phyloP scores from a whole-genome alignment of 1,140 invertebrate species.

The Stegodyphus mimosarum region DNA sequence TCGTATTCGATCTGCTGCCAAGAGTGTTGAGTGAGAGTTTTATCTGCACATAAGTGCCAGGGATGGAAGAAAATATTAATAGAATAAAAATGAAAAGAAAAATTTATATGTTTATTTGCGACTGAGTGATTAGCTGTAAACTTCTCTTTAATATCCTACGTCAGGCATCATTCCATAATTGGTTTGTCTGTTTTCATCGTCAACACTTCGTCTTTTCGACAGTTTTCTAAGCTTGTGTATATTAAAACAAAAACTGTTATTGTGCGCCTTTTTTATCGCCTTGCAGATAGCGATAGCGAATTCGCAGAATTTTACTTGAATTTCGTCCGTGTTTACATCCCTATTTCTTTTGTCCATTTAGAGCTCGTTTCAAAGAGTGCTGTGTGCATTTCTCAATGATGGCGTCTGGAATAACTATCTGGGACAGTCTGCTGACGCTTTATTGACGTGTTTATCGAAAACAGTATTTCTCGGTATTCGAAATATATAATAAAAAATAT shows the following conservation, averaged over 20 bases:
- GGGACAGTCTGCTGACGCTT: neutral
- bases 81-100: neutral
- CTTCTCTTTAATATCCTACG: constrained; percentile 18
- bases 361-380: constrained; percentile 6
- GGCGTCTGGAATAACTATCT: constrained; percentile 17
- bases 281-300: constrained; percentile 16
- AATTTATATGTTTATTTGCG: constrained; percentile 20
- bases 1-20: constrained; percentile 12
- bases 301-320: constrained; percentile 31
- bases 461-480: too few species aligned
- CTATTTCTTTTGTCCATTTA: constrained; percentile 17
- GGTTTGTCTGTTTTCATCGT: neutral
- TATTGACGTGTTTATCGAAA: neutral
- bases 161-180: constrained; percentile 19
- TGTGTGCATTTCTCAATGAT: neutral
- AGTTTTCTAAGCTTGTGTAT: neutral
- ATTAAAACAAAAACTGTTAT: neutral
- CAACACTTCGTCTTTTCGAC: constrained; percentile 10
- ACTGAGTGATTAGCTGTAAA: constrained; percentile 38
- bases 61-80: constrained; percentile 2
- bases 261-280: constrained; percentile 18
- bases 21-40: constrained; percentile 19
- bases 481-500: too few species aligned
- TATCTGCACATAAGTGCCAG: constrained; percentile 1
- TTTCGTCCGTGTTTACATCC: constrained; percentile 19